These are phyloP conservation scores for Papilio dardanus DNA, from an alignment of 1,140 invertebrate species.

Conservation along the genomic window DNA sequence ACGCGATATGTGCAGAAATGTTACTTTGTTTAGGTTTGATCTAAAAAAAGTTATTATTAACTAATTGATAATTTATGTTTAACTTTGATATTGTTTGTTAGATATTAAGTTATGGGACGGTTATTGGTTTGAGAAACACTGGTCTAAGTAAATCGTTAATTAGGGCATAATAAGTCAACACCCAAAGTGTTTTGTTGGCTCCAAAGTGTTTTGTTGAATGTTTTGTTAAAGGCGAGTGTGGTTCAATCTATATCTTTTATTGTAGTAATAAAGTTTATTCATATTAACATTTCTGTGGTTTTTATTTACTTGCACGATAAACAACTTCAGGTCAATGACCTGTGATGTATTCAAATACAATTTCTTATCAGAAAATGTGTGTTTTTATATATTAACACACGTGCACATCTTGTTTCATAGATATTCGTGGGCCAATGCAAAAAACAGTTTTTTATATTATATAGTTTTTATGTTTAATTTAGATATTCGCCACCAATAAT, in stretches of 20 bases:
- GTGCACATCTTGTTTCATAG: background rate
- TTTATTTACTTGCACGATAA: background rate
- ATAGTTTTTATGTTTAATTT: too few species aligned
- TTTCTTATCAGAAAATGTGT: background rate
- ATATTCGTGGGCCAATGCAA: background rate
- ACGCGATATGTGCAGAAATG: background rate
- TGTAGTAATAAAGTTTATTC: constrained; percentile 81
- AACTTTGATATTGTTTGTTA: constrained; percentile 44
- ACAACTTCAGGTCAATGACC: background rate
- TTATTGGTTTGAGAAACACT: constrained; percentile 79
- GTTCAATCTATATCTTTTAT: constrained; percentile 76
- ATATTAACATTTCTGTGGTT: constrained; percentile 58
- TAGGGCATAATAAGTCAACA: constrained; percentile 78
- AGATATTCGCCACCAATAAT: too few species aligned
- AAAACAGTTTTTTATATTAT: too few species aligned
- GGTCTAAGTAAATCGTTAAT: constrained; percentile 65
- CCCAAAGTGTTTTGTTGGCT: constrained; percentile 78
- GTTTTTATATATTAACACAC: background rate
- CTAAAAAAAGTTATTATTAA: background rate
- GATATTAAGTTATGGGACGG: constrained; percentile 46
- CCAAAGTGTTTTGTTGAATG: constrained; percentile 81
- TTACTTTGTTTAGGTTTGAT: background rate
- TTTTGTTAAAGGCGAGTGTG: constrained; percentile 74
- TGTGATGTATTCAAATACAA: background rate
- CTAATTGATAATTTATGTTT: constrained; percentile 42